Evolutionary conservation across 2,797 vertebrate species (phyloP).

Genomic region (Artibeus lituratus): DNA sequence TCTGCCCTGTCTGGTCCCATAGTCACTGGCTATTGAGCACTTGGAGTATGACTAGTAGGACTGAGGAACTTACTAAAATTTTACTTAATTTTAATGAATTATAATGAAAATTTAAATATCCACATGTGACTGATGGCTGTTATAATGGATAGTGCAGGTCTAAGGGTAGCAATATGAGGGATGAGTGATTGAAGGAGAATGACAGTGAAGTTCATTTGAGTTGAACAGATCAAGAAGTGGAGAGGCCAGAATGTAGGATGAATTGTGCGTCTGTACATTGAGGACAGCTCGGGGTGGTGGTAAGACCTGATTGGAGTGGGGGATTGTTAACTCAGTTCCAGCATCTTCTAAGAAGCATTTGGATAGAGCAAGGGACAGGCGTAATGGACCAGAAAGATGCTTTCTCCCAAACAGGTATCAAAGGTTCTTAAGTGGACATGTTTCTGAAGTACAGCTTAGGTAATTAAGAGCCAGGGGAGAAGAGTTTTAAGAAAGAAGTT

Average conservation of each 20-base stretch:
- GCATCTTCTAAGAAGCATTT: conserved; percentile 16
- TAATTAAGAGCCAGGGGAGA: neutral
- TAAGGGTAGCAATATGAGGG: neutral
- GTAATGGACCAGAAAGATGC: neutral
- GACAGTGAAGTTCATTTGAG: neutral
- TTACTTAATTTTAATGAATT: neutral
- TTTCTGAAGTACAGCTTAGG: neutral
- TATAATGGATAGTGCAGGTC: neutral
- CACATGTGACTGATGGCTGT: neutral
- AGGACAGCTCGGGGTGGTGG: neutral
- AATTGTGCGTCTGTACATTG: neutral
- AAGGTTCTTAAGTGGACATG: neutral
- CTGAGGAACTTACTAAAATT: neutral
- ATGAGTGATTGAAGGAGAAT: neutral
- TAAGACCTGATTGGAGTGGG: neutral
- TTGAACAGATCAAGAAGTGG: conserved; percentile 21
- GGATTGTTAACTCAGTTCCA: neutral
- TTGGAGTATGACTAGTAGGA: neutral
- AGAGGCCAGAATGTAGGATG: neutral
- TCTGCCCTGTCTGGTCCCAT: neutral
- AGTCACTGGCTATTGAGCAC: neutral
- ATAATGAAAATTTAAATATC: neutral
- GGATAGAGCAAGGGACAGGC: neutral
- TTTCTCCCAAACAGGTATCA: neutral
- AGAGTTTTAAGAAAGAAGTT: neutral